Evolutionary conservation across 1,140 invertebrate genomes (phyloP), one percentile per base, ranked within the genome.

Genomic region (Drusus annulatus): DNA sequence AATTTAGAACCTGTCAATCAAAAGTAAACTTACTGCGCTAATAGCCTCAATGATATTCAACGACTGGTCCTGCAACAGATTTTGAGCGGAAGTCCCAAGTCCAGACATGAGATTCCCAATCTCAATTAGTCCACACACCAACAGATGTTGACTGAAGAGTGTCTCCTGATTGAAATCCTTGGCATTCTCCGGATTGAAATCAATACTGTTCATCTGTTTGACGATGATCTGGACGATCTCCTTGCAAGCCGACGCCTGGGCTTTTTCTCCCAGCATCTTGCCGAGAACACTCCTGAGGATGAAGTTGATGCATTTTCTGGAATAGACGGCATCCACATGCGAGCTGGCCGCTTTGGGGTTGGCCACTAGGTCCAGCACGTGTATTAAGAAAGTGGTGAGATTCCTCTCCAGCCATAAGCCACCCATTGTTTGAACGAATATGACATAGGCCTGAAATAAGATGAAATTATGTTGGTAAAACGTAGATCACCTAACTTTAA

Each of bases 281-380:
- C 98, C 98, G 45, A 99, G 91, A 2, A 97, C 94, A 77, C 96
- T 95, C 51, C 97, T 92, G 56, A 99, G 90, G 85, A 99, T 98
- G 86, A 98, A 99, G 86, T 95, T 96, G 60, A 99, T 96, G 87
- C 98, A 99, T 89, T 99, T 98, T 81, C 98, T 89, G 0, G 98
- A 98, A 88, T 99, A 99, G 3, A 99, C 97, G 36, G 97, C 97
- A 89, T 99, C 98, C 6, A 99, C 96, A 86, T 99, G 98, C 0
- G 97, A 97, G 13, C 95, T 95, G 0, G 97, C 96, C 15, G 97
- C 96, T 89, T 97, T 98, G 0, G 97, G 97, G 91, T 96, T 97
- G 0, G 96, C 95, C 0, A 98, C 97, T 77, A 99, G 88, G 84
- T 99, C 97, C 45, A 99, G 87, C 4, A 99, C 92, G 87, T 99